phyloP scores from a whole-genome alignment of 2,888 invertebrate species.

The Corythucha ciliata region DNA sequence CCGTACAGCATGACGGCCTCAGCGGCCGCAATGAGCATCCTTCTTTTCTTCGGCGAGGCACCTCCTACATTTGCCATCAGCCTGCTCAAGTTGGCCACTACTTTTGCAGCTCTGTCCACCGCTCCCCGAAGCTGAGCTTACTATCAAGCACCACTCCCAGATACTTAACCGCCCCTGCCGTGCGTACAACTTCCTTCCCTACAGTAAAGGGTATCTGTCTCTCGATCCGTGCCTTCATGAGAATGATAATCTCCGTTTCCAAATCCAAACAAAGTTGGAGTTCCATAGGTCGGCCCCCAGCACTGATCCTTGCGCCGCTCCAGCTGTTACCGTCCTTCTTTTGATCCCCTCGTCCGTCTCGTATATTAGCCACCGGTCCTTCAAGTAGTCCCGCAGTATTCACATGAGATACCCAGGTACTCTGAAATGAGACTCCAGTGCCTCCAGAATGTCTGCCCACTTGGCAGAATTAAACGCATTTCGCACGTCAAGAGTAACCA shows the following conservation, averaged over 20 bases:
- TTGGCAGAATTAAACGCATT: background rate
- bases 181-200: constrained; percentile 27
- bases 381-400: constrained; percentile 2
- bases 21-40: background rate
- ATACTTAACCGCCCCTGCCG: too few species aligned
- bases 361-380: constrained; percentile 2
- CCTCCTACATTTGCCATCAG: constrained; percentile 13
- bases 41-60: background rate
- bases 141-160: constrained; percentile 14
- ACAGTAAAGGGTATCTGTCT: constrained; percentile 18
- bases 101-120: background rate
- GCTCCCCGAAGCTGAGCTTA: background rate
- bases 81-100: background rate
- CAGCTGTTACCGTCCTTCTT: constrained; percentile 23
- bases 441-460: background rate
- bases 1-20: constrained; percentile 10
- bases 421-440: background rate
- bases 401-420: background rate
- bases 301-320: constrained; percentile 32
- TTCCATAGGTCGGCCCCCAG: constrained; percentile 33
- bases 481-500: background rate
- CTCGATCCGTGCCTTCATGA: background rate
- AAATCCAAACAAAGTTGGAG: constrained; percentile 28
- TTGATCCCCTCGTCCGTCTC: constrained; percentile 1
- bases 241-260: constrained; percentile 8